Base-by-base conservation (phyloP, 2,113 vertebrate genomes). In the Trematomus loennbergii region DNA sequence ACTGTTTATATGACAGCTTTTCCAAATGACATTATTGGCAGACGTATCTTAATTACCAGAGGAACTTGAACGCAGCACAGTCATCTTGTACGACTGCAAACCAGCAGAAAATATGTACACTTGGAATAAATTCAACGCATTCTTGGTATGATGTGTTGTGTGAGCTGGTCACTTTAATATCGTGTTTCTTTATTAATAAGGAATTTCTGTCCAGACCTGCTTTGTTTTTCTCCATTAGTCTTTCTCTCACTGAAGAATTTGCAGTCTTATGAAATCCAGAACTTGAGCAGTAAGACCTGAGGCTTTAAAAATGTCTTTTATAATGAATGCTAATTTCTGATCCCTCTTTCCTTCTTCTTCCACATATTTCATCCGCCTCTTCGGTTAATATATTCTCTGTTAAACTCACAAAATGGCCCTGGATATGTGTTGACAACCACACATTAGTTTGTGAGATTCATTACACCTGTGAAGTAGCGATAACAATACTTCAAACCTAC, bases 221-320 rank as follows among this genome's bases (percentile, higher is more conserved):
- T 36, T 72, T 33, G 15, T 25, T 55, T 10, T 29, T 46, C 33
- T 63, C 66, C 46, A 57, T 65, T 59, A 58, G 20, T 50, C 40
- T 49, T 43, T 50, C 25, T 59, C 33, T 45, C 29, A 8, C 67
- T 52, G 20, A 73, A 46, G 49, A 54, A 15, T 33, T 43, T 12
- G 18, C 59, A 25, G 22, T 43, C 15, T 67, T 22, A 11, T 29
- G 57, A 54, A 73, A 72, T 65, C 59, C 64, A 74, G 20, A 78
- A 43, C 59, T 40, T 78, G 33, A 64, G 61, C 69, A 52, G 85
- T 73, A 72, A 80, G n/a, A 66, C 81, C 75, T 13, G 29, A 72
- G 62, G 62, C 64, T 71, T 73, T 36, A 78, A 78, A 63, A 57
- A 54, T 12, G 36, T 57, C 17, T 29, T 75, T 16, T 2, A 83